phyloP scores from a whole-genome alignment of 2,888 invertebrate species.

The Dorcus parallelipipedus region DNA sequence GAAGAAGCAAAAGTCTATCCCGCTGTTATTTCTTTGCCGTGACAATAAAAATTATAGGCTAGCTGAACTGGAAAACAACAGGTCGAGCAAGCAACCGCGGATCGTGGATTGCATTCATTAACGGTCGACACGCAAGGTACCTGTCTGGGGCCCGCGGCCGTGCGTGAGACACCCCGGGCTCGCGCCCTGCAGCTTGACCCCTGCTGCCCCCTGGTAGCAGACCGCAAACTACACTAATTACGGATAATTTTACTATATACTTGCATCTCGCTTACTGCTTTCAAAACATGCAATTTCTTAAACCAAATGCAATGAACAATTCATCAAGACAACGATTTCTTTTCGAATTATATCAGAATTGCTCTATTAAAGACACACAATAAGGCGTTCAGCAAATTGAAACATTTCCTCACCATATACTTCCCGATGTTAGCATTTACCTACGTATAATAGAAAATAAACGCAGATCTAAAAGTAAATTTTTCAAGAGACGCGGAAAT shows the following conservation, averaged over 20 bases:
- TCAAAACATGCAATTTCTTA: neutral
- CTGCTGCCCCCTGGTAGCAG: conserved; percentile 33
- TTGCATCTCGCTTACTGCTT: conserved; percentile 10
- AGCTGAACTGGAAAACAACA: conserved; percentile 61
- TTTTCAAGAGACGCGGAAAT: too few relatives aligned
- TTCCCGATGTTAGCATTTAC: too few relatives aligned
- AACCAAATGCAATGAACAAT: too few relatives aligned
- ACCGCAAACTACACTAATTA: conserved; percentile 32
- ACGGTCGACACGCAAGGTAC: conserved; percentile 52
- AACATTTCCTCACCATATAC: too few relatives aligned
- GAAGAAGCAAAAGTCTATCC: conserved; percentile 48
- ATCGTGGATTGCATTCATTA: conserved; percentile 61
- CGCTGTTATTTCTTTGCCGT: conserved; percentile 56
- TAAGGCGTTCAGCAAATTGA: too few relatives aligned
- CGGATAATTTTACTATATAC: conserved; percentile 26
- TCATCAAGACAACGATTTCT: too few relatives aligned
- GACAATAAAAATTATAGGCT: conserved; percentile 63
- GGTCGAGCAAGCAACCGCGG: conserved; percentile 50
- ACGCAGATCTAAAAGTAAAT: too few relatives aligned
- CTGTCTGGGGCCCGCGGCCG: conserved; percentile 30
- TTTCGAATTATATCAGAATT: too few relatives aligned
- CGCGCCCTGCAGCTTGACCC: conserved; percentile 33
- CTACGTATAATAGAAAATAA: too few relatives aligned
- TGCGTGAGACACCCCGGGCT: conserved; percentile 35
- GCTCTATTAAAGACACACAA: too few relatives aligned